phyloP scores from a whole-genome alignment of 2,797 vertebrate genomes.

The Falco novaeseelandiae region DNA sequence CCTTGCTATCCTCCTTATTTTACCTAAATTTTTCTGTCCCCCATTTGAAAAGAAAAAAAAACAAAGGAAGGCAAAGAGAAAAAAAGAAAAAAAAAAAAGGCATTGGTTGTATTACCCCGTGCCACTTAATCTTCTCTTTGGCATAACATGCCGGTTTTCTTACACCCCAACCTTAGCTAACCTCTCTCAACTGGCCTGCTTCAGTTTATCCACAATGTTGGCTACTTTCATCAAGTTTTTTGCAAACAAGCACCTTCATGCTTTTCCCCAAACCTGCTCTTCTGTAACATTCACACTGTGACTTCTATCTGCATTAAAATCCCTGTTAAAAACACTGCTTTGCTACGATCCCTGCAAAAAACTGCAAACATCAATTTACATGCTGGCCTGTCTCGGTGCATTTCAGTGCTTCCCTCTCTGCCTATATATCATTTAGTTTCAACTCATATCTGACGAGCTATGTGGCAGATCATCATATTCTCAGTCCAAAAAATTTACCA shows the following conservation, averaged over 20 bases:
- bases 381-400: not conserved
- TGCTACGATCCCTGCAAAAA: not conserved
- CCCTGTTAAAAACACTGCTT: not conserved
- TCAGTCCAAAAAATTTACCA: not conserved
- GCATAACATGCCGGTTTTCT: not conserved
- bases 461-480: not conserved
- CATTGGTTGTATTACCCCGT: not conserved
- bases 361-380: not conserved
- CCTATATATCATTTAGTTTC: not conserved
- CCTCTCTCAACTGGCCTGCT: not conserved
- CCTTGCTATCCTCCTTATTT: not conserved
- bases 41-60: not conserved
- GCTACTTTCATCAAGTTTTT: not conserved
- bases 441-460: not conserved
- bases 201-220: not conserved
- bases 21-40: not conserved
- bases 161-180: not conserved
- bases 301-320: not conserved
- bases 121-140: not conserved
- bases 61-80: too few species aligned
- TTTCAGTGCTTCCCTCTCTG: not conserved
- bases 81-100: fast-evolving
- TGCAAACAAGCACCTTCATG: not conserved
- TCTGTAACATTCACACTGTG: not conserved
- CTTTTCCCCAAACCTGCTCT: not conserved